Evolutionary conservation across 2,797 vertebrate genomes (phyloP), one percentile per base, ranked within the genome.

Genomic region (Catostomus latipinnis): DNA sequence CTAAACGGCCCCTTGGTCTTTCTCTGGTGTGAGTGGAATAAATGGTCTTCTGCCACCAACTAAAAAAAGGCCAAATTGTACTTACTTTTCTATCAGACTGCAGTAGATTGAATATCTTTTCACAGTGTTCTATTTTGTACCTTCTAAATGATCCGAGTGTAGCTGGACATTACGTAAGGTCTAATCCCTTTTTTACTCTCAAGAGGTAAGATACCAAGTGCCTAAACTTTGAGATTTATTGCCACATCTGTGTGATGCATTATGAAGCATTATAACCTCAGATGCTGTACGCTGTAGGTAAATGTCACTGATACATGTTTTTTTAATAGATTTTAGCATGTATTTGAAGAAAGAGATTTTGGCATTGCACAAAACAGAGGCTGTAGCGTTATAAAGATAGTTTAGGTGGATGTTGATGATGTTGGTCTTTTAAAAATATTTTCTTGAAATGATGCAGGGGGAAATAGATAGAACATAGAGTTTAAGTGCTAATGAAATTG

Each of bases 121-220:
- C 89, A 89, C 86, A 84, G 90, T 87, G 89, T 91, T 91, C 83
- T 87, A 83, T 89, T 92, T 93, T 91, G 89, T 92, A 91, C 85
- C 83, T 88, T 88, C 86, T 91, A 84, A 83, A 87, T 89, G 80
- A 81, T 77, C 82, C 78, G 84, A 84, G 86, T 91, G 88, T 89
- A 88, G 87, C 89, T 93, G 86, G 77, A 85, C 85, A 87, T 88
- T 83, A 67, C 87, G 90, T 82, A 89, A 90, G 89, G 90, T 91
- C 88, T 87, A 90, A 89, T 69, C 82, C 87, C 89, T 92, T 89
- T 88, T 91, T 93, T 81, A 82, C 74, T 89, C 89, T 90, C 87
- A 90, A 83, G 92, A 94, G 93, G 93, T 94, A 94, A 90, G 94
- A 90, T 92, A 96, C 93, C 93, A 98, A 98, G 97, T 98, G 97